Percentiles rank a stretch among this genome's conserved stretches.
Conservation (phyloP, 2,113 vertebrate species). For the Prunella fulvescens region DNA sequence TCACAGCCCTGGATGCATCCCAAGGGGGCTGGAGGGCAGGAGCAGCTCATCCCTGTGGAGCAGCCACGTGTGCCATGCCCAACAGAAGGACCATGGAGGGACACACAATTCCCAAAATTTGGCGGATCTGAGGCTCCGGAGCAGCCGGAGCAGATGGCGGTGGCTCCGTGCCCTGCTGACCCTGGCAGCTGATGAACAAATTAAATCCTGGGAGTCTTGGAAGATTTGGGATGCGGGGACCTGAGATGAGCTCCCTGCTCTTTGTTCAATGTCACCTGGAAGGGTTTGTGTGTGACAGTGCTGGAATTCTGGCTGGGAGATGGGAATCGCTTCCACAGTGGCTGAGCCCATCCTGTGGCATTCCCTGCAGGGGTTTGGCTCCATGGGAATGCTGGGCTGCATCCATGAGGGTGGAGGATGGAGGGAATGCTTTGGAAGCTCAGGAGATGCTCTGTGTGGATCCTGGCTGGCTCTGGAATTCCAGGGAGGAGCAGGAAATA, state of each 20-base stretch:
- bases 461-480: not conserved
- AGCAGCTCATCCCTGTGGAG: not conserved
- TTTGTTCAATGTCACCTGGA: not conserved
- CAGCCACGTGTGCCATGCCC: not conserved
- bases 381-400: not conserved
- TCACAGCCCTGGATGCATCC: not conserved
- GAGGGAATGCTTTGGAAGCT: not conserved
- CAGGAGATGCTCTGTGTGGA: not conserved
- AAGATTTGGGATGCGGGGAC: not conserved
- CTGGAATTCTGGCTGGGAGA: not conserved
- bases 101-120: not conserved
- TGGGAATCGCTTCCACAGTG: accelerated
- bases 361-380: not conserved
- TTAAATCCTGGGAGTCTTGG: not conserved
- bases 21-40: not conserved
- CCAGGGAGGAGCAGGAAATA: not conserved
- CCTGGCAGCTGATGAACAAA: not conserved
- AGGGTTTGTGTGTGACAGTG: accelerated
- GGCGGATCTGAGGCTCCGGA: not conserved
- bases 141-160: not conserved
- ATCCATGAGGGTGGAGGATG: not conserved
- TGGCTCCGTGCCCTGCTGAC: not conserved
- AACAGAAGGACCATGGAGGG: not conserved
- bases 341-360: not conserved
- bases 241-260: not conserved